Evolutionary conservation across 2,113 vertebrate species (phyloP), one percentile per base, ranked within the genome.

Genomic region (Psettodes erumei): DNA sequence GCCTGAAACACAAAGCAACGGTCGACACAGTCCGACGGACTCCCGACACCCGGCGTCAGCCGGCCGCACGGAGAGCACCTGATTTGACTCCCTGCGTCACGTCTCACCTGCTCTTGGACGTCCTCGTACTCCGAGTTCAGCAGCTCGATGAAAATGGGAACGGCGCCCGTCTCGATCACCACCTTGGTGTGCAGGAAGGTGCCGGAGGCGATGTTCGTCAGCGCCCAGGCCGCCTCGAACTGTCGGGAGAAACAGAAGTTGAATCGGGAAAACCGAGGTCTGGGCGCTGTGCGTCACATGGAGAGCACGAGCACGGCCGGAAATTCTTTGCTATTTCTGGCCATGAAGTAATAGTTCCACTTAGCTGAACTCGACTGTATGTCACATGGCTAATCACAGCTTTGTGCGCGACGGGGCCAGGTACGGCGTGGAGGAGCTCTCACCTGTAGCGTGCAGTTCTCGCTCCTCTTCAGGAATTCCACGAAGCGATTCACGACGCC

Each of bases 201-300:
- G 77, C 96, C 96, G 42, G 96, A 98, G 0, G 96, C 96, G 84
- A 97, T 98, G 90, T 98, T 97, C 76, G 96, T 97, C 81, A 97
- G 91, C 50, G 96, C 96, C 96, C 96, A 97, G 6, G 96, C 96
- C 72, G 96, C 96, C 93, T 98, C 95, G 84, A 96, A 96, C 95
- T 96, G 79, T 18, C 9, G 15, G n/a, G n/a, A n/a, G 12, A 32
- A 77, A 51, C 21, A 69, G 2, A 68, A n/a, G n/a, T n/a, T n/a
- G n/a, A n/a, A n/a, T n/a, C n/a, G n/a, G n/a, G n/a, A n/a, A n/a
- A n/a, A n/a, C n/a, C n/a, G n/a, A n/a, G n/a, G n/a, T n/a, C n/a
- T n/a, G n/a, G n/a, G n/a, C n/a, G n/a, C n/a, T n/a, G n/a, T n/a
- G n/a, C n/a, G n/a, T n/a, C n/a, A n/a, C n/a, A n/a, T n/a, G n/a